phyloP scores from a whole-genome alignment of 2,888 invertebrate genomes.

The Nymphalis urticae region DNA sequence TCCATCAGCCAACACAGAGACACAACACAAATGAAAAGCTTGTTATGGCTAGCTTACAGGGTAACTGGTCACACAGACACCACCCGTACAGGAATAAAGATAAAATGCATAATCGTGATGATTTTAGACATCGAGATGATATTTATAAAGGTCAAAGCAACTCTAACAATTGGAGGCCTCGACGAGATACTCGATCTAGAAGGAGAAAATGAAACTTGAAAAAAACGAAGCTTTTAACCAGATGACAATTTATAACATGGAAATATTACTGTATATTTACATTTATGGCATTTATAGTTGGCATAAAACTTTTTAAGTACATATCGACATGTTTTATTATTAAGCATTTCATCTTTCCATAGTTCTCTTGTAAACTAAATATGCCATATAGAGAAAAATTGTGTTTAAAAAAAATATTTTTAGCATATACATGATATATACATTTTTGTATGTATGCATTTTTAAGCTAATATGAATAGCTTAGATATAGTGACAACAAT shows the following conservation, averaged over 20 bases:
- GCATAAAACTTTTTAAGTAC: too few relatives aligned
- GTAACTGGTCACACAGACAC: constrained; percentile 75
- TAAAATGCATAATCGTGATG: constrained; percentile 51
- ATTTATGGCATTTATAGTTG: background rate
- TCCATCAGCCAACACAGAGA: constrained; percentile 46
- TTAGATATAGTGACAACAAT: too few relatives aligned
- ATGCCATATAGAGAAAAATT: too few relatives aligned
- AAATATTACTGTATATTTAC: constrained; percentile 1
- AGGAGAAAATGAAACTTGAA: constrained; percentile 25
- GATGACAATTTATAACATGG: background rate
- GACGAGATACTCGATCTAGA: constrained; percentile 35
- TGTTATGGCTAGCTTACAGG: constrained; percentile 73
- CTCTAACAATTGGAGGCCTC: constrained; percentile 44
- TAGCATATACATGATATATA: too few relatives aligned
- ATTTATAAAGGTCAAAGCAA: constrained; percentile 48
- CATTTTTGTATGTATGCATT: too few relatives aligned
- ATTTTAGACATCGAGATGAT: constrained; percentile 55
- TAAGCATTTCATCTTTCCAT: too few relatives aligned
- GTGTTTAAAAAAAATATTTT: too few relatives aligned
- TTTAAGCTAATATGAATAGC: too few relatives aligned
- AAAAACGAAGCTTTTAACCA: background rate
- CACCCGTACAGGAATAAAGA: constrained; percentile 67
- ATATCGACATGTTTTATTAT: too few relatives aligned
- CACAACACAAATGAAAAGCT: constrained; percentile 58
- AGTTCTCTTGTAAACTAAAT: too few relatives aligned